Evolutionary conservation across 2,888 invertebrate genomes (phyloP).

Genomic region (Octonoba sinensis): DNA sequence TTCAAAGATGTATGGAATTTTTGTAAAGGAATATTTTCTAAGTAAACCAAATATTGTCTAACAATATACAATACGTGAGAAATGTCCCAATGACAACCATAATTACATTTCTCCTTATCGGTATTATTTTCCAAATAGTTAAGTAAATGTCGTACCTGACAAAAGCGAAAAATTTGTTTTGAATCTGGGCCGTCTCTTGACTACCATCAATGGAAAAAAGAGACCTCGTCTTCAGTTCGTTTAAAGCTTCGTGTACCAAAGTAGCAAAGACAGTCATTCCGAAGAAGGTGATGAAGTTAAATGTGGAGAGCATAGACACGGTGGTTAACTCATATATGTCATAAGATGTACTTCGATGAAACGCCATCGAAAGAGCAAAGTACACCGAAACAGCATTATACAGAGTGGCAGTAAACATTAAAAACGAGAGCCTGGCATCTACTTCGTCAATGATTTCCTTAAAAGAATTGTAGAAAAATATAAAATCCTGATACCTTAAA

Average conservation of each 20-base stretch:
- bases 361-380: background rate
- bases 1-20: too few species aligned
- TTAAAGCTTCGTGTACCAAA: background rate
- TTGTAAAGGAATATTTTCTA: too few species aligned
- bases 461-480: too few species aligned
- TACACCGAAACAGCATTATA: background rate
- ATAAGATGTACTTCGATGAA: background rate
- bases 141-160: background rate
- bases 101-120: conserved; percentile 18
- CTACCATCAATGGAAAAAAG: background rate
- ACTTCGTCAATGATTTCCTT: too few species aligned
- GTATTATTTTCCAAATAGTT: conserved; percentile 32
- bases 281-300: background rate
- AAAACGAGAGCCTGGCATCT: background rate
- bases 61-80: conserved; percentile 20
- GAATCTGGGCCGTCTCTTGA: background rate
- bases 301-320: background rate
- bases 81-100: conserved; percentile 24
- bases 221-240: background rate
- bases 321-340: background rate
- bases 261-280: background rate
- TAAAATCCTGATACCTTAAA: too few species aligned
- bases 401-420: background rate
- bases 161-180: conserved; percentile 5
- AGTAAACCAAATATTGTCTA: background rate